phyloP scores from a whole-genome alignment of 2,113 vertebrate genomes.

The Ochotona curzoniae region DNA sequence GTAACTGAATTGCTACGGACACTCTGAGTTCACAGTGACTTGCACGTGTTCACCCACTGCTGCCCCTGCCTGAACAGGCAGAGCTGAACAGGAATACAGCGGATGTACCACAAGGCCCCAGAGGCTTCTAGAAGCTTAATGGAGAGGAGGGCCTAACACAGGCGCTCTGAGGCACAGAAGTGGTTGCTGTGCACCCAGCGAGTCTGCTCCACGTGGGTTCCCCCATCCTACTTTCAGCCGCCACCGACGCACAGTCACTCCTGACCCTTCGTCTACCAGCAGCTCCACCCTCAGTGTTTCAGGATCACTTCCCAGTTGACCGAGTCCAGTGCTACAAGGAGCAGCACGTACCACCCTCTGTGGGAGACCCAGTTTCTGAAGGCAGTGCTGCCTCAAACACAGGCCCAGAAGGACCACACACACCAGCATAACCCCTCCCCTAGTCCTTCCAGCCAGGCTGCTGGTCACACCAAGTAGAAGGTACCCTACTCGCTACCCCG shows the following conservation, averaged over 20 bases:
- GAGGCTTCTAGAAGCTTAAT: no score
- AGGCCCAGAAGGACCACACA: no score
- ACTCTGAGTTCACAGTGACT: rapidly evolving
- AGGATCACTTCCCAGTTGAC: neutral
- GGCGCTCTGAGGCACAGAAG: no score
- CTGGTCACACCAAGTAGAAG: neutral
- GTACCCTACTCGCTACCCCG: neutral
- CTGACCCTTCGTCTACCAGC: neutral
- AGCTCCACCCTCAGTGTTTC: neutral
- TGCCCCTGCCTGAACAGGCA: neutral
- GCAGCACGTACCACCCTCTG: neutral
- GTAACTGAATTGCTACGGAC: rapidly evolving
- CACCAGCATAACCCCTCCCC: no score
- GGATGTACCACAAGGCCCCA: no score
- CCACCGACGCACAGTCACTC: neutral
- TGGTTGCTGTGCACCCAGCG: no score
- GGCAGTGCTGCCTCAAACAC: no score
- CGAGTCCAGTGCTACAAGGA: neutral
- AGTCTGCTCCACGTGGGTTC: no score
- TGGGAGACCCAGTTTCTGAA: neutral
- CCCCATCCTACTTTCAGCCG: neutral
- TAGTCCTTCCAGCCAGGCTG: neutral
- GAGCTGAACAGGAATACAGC: no score
- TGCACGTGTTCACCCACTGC: neutral
- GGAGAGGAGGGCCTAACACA: no score